These are phyloP conservation scores for Coptodon bakossiorum DNA, from an alignment of 2,113 vertebrate genomes.

Conservation along the genomic window DNA sequence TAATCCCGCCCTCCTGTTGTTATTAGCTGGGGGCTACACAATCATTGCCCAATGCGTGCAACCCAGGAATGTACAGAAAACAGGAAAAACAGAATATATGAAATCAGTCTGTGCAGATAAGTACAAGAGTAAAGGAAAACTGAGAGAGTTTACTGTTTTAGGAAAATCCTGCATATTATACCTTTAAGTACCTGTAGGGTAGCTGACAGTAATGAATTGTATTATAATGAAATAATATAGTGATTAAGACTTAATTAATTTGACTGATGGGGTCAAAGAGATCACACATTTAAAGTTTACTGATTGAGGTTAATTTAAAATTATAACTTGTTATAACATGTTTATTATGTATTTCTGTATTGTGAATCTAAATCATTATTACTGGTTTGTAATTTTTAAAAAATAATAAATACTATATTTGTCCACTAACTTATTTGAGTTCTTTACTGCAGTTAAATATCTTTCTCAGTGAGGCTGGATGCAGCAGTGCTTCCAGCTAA, in stretches of 20 bases:
- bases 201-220: slow-evolving; percentile 37
- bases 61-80: neutral
- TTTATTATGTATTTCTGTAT: slow-evolving; percentile 24
- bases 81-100: neutral
- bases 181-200: neutral
- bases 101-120: neutral
- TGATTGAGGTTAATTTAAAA: slow-evolving; percentile 39
- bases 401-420: slow-evolving; percentile 37
- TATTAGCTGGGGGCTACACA: neutral
- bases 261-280: slow-evolving; percentile 16
- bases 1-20: neutral
- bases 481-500: neutral
- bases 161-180: neutral
- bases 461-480: neutral
- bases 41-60: neutral
- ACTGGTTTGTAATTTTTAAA: slow-evolving; percentile 51
- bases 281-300: slow-evolving; percentile 47
- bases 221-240: slow-evolving; percentile 26
- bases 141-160: neutral
- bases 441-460: neutral
- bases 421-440: slow-evolving; percentile 3
- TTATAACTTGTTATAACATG: neutral
- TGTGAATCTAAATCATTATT: slow-evolving; percentile 33
- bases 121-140: neutral
- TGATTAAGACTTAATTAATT: slow-evolving; percentile 27